Percentiles rank a stretch among this genome's conserved stretches.
phyloP scores from a whole-genome alignment of 2,113 vertebrate species.

The Pyrgilauda ruficollis region DNA sequence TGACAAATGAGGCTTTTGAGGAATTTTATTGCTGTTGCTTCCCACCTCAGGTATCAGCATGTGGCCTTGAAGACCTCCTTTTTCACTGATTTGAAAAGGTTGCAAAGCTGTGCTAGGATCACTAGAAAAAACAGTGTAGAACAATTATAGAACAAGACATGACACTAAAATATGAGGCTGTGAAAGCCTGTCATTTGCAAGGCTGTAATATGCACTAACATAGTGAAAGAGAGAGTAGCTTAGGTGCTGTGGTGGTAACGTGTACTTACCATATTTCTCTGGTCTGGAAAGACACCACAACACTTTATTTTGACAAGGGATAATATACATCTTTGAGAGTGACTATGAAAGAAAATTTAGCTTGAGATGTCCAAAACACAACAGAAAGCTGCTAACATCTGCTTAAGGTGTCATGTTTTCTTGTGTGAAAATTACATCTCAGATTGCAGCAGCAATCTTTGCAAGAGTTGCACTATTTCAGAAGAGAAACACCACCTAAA shows the following conservation, averaged over 20 bases:
- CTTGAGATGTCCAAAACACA: neutral
- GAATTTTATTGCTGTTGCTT: neutral
- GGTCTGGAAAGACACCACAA: neutral
- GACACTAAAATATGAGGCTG: neutral
- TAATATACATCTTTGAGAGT: neutral
- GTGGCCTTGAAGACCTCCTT: neutral
- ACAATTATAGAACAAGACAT: neutral
- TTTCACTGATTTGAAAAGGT: neutral
- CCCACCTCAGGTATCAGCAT: neutral
- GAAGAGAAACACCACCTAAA: neutral
- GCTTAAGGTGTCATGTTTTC: neutral
- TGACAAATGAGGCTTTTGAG: neutral
- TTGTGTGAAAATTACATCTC: neutral
- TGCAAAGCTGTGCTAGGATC: neutral
- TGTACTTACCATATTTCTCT: neutral
- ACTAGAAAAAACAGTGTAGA: neutral
- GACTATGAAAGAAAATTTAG: neutral
- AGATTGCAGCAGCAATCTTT: neutral
- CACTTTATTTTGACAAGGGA: slow-evolving; percentile 15
- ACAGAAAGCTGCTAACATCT: neutral
- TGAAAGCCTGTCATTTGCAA: slow-evolving; percentile 36
- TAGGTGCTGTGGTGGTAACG: neutral
- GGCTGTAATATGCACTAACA: neutral
- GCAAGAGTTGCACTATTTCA: neutral
- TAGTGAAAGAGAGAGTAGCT: neutral